phyloP scores from a whole-genome alignment of 1,140 invertebrate genomes.

The Drosophila repleta region DNA sequence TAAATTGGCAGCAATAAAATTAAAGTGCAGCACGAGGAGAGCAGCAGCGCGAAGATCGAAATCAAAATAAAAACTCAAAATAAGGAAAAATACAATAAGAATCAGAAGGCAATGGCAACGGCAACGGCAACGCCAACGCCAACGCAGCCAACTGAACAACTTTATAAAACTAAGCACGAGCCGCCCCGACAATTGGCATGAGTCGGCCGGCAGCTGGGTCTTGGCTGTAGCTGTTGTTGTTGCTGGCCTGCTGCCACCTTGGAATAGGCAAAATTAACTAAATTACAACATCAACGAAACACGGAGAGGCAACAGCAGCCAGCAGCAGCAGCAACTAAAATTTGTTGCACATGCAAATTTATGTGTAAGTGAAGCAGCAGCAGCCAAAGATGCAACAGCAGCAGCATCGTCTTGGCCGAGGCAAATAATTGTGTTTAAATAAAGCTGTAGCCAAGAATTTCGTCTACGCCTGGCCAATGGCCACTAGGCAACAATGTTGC shows the following conservation, averaged over 20 bases:
- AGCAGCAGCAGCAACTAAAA: conserved; percentile 57
- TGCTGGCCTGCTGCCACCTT: conserved; percentile 72
- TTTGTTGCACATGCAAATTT: conserved; percentile 82
- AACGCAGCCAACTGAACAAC: conserved; percentile 69
- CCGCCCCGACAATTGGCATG: conserved; percentile 56
- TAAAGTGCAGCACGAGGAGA: conserved; percentile 53
- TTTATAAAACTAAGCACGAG: conserved; percentile 74
- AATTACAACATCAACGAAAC: conserved; percentile 79
- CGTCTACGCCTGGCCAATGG: conserved; percentile 34
- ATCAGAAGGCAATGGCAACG: conserved; percentile 69
- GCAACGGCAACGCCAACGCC: conserved; percentile 79
- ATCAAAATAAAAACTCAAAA: conserved; percentile 57
- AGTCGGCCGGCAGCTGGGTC: conserved; percentile 48
- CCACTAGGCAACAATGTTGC: conserved; percentile 23
- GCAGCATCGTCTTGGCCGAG: conserved; percentile 6
- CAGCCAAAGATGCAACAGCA: conserved; percentile 42
- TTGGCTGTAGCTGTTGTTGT: conserved; percentile 27
- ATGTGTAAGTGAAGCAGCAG: conserved; percentile 77
- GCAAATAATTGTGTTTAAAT: conserved; percentile 82
- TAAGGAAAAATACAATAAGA: conserved; percentile 15
- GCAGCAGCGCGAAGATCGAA: conserved; percentile 27
- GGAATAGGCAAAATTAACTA: conserved; percentile 82
- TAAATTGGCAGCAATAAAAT: conserved; percentile 77
- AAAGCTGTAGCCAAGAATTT: conserved; percentile 65
- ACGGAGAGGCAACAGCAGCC: conserved; percentile 36